phyloP scores from a whole-genome alignment of 2,888 invertebrate species.

The Ophioninae sp. region DNA sequence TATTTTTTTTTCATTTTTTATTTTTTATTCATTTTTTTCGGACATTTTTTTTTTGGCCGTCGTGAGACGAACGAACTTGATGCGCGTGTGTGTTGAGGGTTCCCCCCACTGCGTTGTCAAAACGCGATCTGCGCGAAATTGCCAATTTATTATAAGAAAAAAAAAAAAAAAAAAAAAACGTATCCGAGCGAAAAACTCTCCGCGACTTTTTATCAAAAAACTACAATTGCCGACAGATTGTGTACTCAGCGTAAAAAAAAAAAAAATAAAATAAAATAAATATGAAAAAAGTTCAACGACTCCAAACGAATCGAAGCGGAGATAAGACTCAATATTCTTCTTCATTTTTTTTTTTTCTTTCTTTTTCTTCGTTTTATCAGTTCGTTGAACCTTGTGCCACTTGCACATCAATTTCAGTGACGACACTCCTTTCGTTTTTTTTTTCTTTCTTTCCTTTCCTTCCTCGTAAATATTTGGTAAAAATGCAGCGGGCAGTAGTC shows the following conservation, averaged over 20 bases:
- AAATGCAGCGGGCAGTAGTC: not conserved
- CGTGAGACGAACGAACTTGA: slow-evolving; percentile 59
- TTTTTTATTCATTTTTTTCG: no score
- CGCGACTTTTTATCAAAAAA: slow-evolving; percentile 7
- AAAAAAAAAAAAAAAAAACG: not conserved
- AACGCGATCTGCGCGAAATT: slow-evolving; percentile 56
- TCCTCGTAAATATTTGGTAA: slow-evolving; percentile 22
- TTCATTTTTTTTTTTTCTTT: not conserved
- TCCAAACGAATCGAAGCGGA: slow-evolving; percentile 35
- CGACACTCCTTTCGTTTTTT: not conserved
- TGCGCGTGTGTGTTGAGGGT: not conserved
- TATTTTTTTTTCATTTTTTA: no score
- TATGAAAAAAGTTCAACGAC: slow-evolving; percentile 36
- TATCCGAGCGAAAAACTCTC: not conserved
- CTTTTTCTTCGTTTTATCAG: slow-evolving; percentile 34
- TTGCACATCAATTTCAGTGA: slow-evolving; percentile 42
- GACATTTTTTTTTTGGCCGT: not conserved
- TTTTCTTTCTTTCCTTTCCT: slow-evolving; percentile 17
- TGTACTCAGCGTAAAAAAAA: slow-evolving; percentile 21
- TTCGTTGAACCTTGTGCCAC: slow-evolving; percentile 48
- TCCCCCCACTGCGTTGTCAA: slow-evolving; percentile 52
- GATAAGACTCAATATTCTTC: slow-evolving; percentile 32
- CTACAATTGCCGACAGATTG: not conserved
- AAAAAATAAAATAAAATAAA: slow-evolving; percentile 4
- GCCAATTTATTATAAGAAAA: slow-evolving; percentile 8